Base-by-base conservation (phyloP, 1,140 invertebrate species). In the Brachystomella parvula region DNA sequence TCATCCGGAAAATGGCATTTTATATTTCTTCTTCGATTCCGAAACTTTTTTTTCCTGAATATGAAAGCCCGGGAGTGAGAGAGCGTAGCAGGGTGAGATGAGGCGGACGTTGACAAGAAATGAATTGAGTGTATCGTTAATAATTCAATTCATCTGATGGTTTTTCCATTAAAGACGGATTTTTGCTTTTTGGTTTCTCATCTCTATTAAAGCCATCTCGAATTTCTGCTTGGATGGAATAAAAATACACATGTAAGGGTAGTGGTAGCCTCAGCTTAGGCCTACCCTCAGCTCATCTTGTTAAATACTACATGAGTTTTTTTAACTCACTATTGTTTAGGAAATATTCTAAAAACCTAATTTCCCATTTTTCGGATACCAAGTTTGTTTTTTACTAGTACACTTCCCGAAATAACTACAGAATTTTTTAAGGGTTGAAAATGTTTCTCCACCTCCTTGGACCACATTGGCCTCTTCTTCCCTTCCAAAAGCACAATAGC, bases 141-240 rank as follows among this genome's bases (percentile, higher is more conserved):
- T 68, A 68, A 71, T 71, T 71, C 66, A 71, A 59, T 66, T 65
- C 61, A 56, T 61, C 66, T 71, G 70, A 71, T 71, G 66, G 70
- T 29, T 64, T 63, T 68, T 71, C 70, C 70, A 71, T 71, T 71
- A 71, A 63, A 68, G 24, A 6, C 49, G 15, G 24, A 9, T 31
- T 32, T 31, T 31, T 21, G 26, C 26, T 17, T 21, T 3, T 21
- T 31, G 29, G 15, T 26, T 15, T 15, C 49, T 21, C 24, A 15
- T 15, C 49, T 15, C 9, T 12, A 44, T 44, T 44, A 12, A 9
- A n/a, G 39, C 9, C 9, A 44, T 44, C 9, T 44, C n/a, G 9
- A 9, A 44, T 44, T 12, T n/a, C 9, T 12, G 39, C 9, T 44
- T n/a, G 9, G n/a, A 44, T 12, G 9, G 9, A 9, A 44, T n/a